phyloP scores from a whole-genome alignment of 2,797 vertebrate genomes.

The Synanceia verrucosa region DNA sequence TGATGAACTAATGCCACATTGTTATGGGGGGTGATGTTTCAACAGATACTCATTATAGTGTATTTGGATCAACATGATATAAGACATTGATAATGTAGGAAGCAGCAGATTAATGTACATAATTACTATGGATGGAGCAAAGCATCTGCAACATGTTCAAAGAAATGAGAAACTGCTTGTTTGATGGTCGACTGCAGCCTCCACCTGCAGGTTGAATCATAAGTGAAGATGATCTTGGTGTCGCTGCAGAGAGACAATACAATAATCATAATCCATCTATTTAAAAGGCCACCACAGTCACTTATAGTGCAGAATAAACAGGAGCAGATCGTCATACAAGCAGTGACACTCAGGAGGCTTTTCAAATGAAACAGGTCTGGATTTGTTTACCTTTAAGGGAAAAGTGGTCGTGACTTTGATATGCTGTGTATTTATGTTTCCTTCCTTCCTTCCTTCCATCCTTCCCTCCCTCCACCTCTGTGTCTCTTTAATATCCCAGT shows the following conservation, averaged over 20 bases:
- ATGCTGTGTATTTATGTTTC: background rate
- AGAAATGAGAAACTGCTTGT: no score
- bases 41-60: no score
- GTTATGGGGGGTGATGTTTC: no score
- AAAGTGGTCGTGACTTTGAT: background rate
- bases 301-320: background rate
- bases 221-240: background rate
- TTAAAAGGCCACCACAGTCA: background rate
- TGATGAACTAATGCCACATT: no score
- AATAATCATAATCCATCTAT: background rate
- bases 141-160: no score
- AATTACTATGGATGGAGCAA: no score
- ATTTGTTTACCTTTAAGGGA: background rate
- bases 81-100: no score
- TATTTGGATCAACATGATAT: no score
- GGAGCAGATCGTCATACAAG: background rate
- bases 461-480: background rate
- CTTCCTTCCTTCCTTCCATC: background rate
- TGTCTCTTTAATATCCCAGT: constrained; percentile 38
- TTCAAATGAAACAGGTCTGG: background rate
- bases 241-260: background rate
- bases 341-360: background rate
- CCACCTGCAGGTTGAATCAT: background rate
- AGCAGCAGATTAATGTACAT: no score
- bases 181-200: no score